phyloP scores from a whole-genome alignment of 2,113 vertebrate genomes.

The Tauraco erythrolophus region DNA sequence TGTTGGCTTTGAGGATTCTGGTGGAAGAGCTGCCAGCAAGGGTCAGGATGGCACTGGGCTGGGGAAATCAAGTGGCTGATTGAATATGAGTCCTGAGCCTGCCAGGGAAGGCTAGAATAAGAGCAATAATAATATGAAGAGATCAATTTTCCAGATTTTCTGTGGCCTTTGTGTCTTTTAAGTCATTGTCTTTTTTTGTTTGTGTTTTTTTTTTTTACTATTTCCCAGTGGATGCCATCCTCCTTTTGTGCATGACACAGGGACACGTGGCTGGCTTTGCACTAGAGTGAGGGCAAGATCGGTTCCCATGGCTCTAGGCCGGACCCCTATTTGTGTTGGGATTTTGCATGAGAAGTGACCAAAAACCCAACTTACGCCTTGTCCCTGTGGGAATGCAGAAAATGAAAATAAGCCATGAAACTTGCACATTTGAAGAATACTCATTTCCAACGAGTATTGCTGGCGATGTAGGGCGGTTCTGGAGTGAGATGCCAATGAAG shows the following conservation, averaged over 20 bases:
- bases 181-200: neutral
- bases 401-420: neutral
- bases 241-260: neutral
- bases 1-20: neutral
- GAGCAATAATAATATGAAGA: neutral
- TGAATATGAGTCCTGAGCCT: neutral
- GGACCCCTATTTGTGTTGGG: neutral
- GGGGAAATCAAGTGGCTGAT: neutral
- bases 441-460: neutral
- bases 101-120: neutral
- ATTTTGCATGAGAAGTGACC: neutral
- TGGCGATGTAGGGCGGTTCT: neutral
- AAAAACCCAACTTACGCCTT: neutral
- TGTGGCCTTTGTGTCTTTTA: neutral
- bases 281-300: neutral
- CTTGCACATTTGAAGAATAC: neutral
- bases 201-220: no score
- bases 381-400: neutral
- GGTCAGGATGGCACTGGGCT: neutral
- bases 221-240: neutral
- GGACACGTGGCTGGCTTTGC: neutral
- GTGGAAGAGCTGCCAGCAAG: neutral
- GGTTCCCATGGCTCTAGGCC: neutral
- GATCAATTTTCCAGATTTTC: neutral
- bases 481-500: neutral